phyloP scores from a whole-genome alignment of 2,113 vertebrate genomes.

The Ailurus styani region DNA sequence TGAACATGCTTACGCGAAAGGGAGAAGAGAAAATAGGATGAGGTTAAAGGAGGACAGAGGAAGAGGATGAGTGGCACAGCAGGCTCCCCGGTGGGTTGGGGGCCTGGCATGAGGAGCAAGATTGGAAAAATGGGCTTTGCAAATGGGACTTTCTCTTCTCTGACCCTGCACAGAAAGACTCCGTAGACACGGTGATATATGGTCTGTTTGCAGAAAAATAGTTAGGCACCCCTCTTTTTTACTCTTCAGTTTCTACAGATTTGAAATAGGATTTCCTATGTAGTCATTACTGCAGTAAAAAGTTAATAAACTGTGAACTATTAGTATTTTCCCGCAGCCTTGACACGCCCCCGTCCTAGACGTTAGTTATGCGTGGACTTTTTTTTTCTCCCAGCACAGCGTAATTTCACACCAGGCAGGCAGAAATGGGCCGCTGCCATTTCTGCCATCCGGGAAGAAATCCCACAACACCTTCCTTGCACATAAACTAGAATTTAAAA shows the following conservation, averaged over 20 bases:
- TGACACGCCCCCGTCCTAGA: not conserved
- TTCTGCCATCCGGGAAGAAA: not conserved
- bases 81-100: too few relatives aligned
- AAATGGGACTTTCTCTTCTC: not conserved
- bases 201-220: not conserved
- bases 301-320: not conserved
- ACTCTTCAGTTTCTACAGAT: not conserved
- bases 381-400: not conserved
- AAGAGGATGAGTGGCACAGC: not conserved
- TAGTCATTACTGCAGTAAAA: not conserved
- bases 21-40: not conserved
- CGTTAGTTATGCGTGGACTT: not conserved
- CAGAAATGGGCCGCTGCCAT: not conserved
- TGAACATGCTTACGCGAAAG: not conserved
- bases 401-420: not conserved
- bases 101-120: not conserved
- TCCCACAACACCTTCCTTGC: not conserved
- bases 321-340: not conserved
- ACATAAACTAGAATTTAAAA: not conserved
- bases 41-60: not conserved
- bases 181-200: not conserved
- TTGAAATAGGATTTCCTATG: not conserved
- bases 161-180: not conserved
- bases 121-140: not conserved
- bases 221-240: not conserved